Base-by-base conservation (phyloP, 2,888 invertebrate species). In the Drosophila stalkeri region DNA sequence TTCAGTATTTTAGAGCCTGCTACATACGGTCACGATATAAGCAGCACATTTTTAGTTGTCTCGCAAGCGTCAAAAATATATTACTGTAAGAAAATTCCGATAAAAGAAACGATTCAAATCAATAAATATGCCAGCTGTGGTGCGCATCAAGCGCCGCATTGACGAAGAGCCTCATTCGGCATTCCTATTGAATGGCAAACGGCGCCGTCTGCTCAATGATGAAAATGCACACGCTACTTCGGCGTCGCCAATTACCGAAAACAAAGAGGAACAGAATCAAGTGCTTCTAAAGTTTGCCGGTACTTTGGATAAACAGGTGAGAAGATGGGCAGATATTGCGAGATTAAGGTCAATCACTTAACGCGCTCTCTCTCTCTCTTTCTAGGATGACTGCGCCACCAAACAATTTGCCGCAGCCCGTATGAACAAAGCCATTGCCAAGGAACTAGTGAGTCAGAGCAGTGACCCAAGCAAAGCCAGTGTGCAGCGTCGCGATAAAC, bases 211-310 rank as follows among this genome's bases (percentile, higher is more conserved):
- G 5, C 94, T 95, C 14, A 83, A 89, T 52, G 83, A 84, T 60
- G 81, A 80, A 63, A 81, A 77, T 35, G 61, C 63, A 33, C 44
- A 64, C 20, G 64, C 55, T 49, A 39, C 70, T 3, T 41, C 41
- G 23, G 27, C 51, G 11, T 44, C 47, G 11, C 46, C 76, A 6
- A 73, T 70, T 54, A 78, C 20, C 9, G 57, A 18, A 8, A 56
- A 80, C 63, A 80, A 82, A 60, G 84, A 79, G 18, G 93, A 94
- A 66, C 93, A 94, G 76, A 93, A 94, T 9, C 94, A 95, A 0
- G 94, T 96, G 2, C 94, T 96, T n/a, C 94, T 96, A 14, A 96
- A 96, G 86, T 96, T 96, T 85, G 95, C 96, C 49, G 96, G 95
- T 68, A 97, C 96, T 27, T 94, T 96, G n/a, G 93, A 95, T 65